Percentiles rank a stretch among this genome's conserved stretches.
Conservation (phyloP, 2,888 invertebrate species). For the Tromatobia lineatoria region DNA sequence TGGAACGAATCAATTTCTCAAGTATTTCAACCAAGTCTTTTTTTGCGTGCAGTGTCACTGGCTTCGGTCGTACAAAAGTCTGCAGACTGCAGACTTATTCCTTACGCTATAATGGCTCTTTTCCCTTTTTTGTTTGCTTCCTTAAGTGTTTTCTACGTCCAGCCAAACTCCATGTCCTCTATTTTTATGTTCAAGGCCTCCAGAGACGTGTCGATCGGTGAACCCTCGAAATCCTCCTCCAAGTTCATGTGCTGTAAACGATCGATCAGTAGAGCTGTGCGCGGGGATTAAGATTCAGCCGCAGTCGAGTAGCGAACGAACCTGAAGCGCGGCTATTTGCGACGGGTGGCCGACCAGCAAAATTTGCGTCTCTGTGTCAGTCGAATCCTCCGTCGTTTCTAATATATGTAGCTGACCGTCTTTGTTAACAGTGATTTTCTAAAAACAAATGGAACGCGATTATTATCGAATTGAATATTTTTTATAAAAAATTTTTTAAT, state of each 20-base stretch:
- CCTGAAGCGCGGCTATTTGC: constrained; percentile 81
- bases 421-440: constrained; percentile 73
- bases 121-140: constrained; percentile 8
- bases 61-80: constrained; percentile 24
- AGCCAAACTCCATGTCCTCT: constrained; percentile 81
- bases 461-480: background rate
- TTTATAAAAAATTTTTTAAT: too few relatives aligned
- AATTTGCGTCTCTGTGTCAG: constrained; percentile 81
- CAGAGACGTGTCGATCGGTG: constrained; percentile 79
- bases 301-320: constrained; percentile 50
- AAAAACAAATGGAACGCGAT: background rate
- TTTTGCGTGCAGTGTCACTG: constrained; percentile 30
- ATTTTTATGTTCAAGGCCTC: constrained; percentile 82
- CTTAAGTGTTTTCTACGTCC: constrained; percentile 73
- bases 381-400: constrained; percentile 73
- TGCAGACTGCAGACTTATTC: background rate
- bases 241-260: constrained; percentile 77
- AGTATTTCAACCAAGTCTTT: too few relatives aligned
- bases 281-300: constrained; percentile 1
- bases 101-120: constrained; percentile 40
- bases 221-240: constrained; percentile 79
- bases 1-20: too few relatives aligned
- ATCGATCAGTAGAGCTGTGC: constrained; percentile 19
- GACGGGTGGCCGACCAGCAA: constrained; percentile 80
- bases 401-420: constrained; percentile 77